phyloP scores from a whole-genome alignment of 2,888 invertebrate genomes.

The Harmothoe impar region DNA sequence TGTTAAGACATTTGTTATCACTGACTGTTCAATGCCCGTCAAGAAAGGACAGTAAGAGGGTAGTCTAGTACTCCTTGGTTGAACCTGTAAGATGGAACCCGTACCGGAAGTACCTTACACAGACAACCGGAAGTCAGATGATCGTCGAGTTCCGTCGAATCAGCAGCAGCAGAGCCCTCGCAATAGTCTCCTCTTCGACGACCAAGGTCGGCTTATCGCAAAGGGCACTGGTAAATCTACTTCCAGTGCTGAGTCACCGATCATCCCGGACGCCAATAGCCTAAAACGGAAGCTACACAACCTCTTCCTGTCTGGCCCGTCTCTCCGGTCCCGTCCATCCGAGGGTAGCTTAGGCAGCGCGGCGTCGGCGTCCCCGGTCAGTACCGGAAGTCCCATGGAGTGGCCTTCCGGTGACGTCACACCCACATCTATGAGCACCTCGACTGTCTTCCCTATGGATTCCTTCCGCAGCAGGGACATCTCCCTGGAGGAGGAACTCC shows the following conservation, averaged over 20 bases:
- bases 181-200: slow-evolving; percentile 23
- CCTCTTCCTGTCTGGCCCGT: slow-evolving; percentile 55
- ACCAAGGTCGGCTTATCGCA: slow-evolving; percentile 1
- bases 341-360: slow-evolving; percentile 30
- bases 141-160: not conserved
- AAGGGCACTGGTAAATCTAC: not conserved
- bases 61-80: not conserved
- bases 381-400: slow-evolving; percentile 48
- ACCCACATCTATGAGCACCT: not conserved
- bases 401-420: not conserved
- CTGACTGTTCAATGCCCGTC: not conserved
- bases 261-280: slow-evolving; percentile 31
- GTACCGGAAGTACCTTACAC: slow-evolving; percentile 31
- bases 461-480: slow-evolving; percentile 29
- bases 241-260: not conserved
- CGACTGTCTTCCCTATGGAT: not conserved
- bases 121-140: not conserved
- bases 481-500: slow-evolving; percentile 55
- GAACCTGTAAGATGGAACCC: not conserved
- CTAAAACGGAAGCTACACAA: slow-evolving; percentile 52
- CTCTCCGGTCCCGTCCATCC: slow-evolving; percentile 3
- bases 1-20: not conserved
- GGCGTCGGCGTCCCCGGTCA: slow-evolving; percentile 50
- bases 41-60: not conserved
- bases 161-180: slow-evolving; percentile 30